Evolutionary conservation across 2,113 vertebrate species (phyloP), one percentile per base, ranked within the genome.

Genomic region (human): DNA sequence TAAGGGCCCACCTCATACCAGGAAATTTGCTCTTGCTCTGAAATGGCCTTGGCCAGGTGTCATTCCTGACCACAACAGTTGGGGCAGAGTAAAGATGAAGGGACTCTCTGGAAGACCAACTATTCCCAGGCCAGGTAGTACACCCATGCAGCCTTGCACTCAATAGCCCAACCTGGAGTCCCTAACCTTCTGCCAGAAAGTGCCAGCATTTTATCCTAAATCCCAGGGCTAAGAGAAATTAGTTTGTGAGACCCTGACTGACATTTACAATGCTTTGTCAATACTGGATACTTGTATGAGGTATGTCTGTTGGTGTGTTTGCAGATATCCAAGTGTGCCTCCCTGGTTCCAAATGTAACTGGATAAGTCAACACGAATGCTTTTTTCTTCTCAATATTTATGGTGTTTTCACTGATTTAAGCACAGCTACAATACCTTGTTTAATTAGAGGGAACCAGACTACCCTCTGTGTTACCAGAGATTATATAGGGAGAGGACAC

Each of bases 91-190:
- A 38, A 75, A 86, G 55, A 72, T 38, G 61, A 93, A 64, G 88
- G 64, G 30, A 92, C 68, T 93, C 9, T 84, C 66, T 87, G 89
- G 89, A 81, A 55, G 82, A 96, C 89, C 76, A 90, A 23, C 75
- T 87, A 95, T 81, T 84, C 90, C 81, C 90, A 57, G 68, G 27
- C 18, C 38, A 82, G 27, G 90, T 18, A 86, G 35, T 14, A 22
- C 5, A 59, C 95, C 72, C n/a, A 11, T 90, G 81, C 66, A 76
- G 68, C 22, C 61, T 30, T 80, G 27, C 57, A 38, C 35, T 81
- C 3, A 83, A 72, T 88, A 76, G 9, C 82, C 16, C 75, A 76
- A 66, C 50, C 59, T 90, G 72, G 87, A 57, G 82, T 55, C 94
- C 85, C 13, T 18, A n/a, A 86, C 40, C 68, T 93, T 79, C 30